A percentile compares a stretch with the other conserved stretches of the same genome.
Evolutionary conservation across 2,113 vertebrate species (phyloP).

Genomic region (Capra hircus): DNA sequence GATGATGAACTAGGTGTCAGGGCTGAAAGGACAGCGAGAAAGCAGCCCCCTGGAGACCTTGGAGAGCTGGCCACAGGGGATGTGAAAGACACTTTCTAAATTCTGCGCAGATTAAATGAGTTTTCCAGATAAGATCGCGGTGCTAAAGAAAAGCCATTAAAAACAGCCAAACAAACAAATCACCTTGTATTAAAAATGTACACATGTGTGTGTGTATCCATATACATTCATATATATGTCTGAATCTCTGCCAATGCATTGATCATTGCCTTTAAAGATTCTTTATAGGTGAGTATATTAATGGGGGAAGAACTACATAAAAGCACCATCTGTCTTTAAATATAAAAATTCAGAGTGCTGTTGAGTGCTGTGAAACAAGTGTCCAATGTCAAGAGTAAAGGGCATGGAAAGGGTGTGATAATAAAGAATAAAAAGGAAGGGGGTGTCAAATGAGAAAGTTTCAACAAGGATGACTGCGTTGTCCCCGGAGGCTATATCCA

Average conservation of each 20-base stretch:
- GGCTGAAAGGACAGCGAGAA: conserved; percentile 71
- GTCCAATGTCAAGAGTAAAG: background rate
- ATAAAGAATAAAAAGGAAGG: background rate
- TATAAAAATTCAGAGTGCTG: background rate
- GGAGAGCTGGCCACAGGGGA: conserved; percentile 60
- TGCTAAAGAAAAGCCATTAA: conserved; percentile 65
- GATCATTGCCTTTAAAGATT: conserved; percentile 4
- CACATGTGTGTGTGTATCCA: background rate
- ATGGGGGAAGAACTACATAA: background rate
- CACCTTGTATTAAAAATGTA: conserved; percentile 25
- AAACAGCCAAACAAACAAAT: conserved; percentile 54
- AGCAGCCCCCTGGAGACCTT: conserved; percentile 68
- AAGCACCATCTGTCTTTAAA: background rate
- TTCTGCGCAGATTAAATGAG: conserved; percentile 71
- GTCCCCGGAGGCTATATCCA: background rate
- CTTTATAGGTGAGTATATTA: background rate
- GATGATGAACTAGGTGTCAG: conserved; percentile 73
- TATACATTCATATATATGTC: background rate
- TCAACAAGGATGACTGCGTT: background rate
- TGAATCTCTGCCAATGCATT: conserved; percentile 34
- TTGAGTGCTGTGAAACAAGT: background rate
- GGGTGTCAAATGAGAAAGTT: background rate
- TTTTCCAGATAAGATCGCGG: conserved; percentile 63
- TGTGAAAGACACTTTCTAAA: conserved; percentile 57
- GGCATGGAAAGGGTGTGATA: background rate